A percentile compares a stretch with the other conserved stretches of the same genome.
Evolutionary conservation across 2,888 invertebrate genomes (phyloP).

Genomic region (Mongoloraphidia duomilia): DNA sequence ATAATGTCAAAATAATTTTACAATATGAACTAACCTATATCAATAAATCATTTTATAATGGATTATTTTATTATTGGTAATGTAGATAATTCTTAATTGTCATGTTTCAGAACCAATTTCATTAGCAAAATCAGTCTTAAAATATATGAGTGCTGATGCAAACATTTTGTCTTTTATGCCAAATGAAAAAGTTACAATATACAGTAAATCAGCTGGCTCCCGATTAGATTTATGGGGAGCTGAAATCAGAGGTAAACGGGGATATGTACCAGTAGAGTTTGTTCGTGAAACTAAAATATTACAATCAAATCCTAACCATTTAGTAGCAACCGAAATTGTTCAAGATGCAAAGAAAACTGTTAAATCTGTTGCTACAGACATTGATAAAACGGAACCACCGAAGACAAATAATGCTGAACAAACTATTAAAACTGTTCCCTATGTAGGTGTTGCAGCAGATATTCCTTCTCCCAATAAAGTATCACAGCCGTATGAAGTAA

Average conservation of each 20-base stretch:
- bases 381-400: conserved; percentile 9
- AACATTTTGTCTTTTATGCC: conserved; percentile 44
- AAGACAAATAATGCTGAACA: conserved; percentile 3
- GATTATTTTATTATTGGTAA: not conserved
- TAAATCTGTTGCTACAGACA: conserved; percentile 1
- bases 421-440: not conserved
- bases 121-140: conserved; percentile 40
- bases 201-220: conserved; percentile 55
- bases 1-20: conserved; percentile 15
- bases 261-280: conserved; percentile 45
- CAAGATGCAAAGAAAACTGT: conserved; percentile 13
- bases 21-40: not conserved
- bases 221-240: conserved; percentile 50
- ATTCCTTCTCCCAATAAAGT: conserved; percentile 21
- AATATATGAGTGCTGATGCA: conserved; percentile 38
- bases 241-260: conserved; percentile 49
- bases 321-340: conserved; percentile 31
- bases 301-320: conserved; percentile 25
- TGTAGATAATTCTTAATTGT: conserved; percentile 12
- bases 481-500: conserved; percentile 29
- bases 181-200: conserved; percentile 43
- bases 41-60: not conserved
- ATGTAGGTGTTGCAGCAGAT: conserved; percentile 4
- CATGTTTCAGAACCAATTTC: conserved; percentile 43
- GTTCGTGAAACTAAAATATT: conserved; percentile 44